These are phyloP conservation scores for Chrysoperla carnea DNA, from an alignment of 1,140 invertebrate genomes.

Conservation along the genomic window DNA sequence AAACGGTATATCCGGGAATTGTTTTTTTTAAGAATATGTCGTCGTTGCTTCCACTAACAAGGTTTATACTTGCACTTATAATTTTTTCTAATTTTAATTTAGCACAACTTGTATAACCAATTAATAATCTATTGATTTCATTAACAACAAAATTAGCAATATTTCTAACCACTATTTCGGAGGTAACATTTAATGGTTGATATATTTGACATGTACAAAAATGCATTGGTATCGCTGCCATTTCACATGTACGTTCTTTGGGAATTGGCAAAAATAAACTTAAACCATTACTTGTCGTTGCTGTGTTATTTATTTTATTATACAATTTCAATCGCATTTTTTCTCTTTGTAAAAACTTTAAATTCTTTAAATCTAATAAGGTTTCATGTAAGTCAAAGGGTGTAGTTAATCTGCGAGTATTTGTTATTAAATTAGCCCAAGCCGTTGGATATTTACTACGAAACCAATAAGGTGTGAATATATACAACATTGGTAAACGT, in stretches of 20 bases:
- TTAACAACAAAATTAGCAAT: conserved; percentile 35
- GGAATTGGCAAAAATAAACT: conserved; percentile 44
- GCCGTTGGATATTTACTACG: conserved; percentile 38
- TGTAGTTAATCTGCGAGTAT: conserved; percentile 58
- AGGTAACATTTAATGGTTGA: conserved; percentile 27
- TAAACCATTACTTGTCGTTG: conserved; percentile 14
- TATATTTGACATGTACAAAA: conserved; percentile 69
- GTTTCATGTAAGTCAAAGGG: conserved; percentile 70
- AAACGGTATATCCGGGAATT: conserved; percentile 31
- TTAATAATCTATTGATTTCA: conserved; percentile 42
- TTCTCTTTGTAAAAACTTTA: conserved; percentile 18
- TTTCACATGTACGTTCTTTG: conserved; percentile 49
- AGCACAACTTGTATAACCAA: conserved; percentile 36
- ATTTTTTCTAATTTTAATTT: conserved; percentile 30
- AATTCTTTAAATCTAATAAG: conserved; percentile 36
- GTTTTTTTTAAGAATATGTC: conserved; percentile 22
- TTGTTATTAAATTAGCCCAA: conserved; percentile 45
- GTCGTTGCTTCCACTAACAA: conserved; percentile 22
- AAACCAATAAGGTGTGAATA: conserved; percentile 62
- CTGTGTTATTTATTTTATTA: too few relatives aligned
- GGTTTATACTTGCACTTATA: conserved; percentile 23
- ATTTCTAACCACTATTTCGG: conserved; percentile 21
- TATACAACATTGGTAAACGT: conserved; percentile 65
- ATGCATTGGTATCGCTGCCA: conserved; percentile 56
- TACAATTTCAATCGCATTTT: too few relatives aligned